Evolutionary conservation across 2,797 vertebrate genomes (phyloP), one percentile per base, ranked within the genome.

Genomic region (Hoplostethus mediterraneus): DNA sequence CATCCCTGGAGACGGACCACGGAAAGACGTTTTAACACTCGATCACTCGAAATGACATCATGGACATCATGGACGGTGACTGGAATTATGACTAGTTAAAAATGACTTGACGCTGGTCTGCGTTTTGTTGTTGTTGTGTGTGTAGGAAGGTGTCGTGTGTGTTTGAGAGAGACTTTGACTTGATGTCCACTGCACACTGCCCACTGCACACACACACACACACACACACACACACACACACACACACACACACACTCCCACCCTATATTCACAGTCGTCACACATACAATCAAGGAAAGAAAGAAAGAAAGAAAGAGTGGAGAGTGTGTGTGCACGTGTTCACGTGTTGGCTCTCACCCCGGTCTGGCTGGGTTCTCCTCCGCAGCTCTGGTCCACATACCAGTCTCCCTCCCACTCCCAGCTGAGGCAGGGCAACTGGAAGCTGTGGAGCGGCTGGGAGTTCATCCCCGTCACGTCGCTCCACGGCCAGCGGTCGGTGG

Each of bases 391-490:
- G 86, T 99, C 97, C 95, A 99, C 96, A 51, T 96, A 98, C 98
- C 98, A 99, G 94, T 99, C 98, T 0, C 97, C 97, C 77, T 99
- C 98, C 98, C 98, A 99, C 75, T 98, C 97, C 98, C 98, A 99
- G 91, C 98, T 97, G 44, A 90, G 91, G 0, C 97, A 97, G 0
- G 96, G 97, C 84, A 98, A 92, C 12, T 87, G 90, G 87, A 99
- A 98, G 87, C 95, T 95, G 73, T 97, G 95, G 5, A 99, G 95
- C 0, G 95, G 95, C 80, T 97, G 97, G 25, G 95, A 93, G 67
- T 94, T 96, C 69, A 96, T 92, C 36, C 98, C 98, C 2, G 94
- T 96, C 87, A 97, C 95, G 40, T 99, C 96, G 1, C 98, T 99
- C 98, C 98, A 99, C 1, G 95, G 94, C 98, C 98, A 99, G 92